Evolutionary conservation across 1,140 invertebrate species (phyloP).

Genomic region (Drosophila chauvacae): DNA sequence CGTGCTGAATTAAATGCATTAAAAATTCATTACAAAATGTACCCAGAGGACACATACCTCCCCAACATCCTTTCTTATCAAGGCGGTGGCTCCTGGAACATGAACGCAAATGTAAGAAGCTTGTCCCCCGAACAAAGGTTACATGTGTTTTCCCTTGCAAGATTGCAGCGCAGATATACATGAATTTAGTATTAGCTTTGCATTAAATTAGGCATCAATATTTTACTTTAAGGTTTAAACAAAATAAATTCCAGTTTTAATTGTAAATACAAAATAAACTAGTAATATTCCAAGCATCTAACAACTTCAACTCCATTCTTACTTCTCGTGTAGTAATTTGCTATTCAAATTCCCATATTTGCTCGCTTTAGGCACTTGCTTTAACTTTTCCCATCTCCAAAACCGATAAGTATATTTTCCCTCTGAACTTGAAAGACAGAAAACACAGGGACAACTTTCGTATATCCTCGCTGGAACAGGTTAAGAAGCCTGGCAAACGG

Average conservation of each 20-base stretch:
- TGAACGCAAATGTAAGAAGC: slow-evolving; percentile 57
- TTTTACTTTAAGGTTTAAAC: background rate
- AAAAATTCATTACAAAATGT: slow-evolving; percentile 74
- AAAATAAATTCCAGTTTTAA: background rate
- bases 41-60: slow-evolving; percentile 27
- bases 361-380: background rate
- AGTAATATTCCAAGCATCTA: background rate
- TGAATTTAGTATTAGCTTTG: background rate
- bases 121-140: slow-evolving; percentile 31
- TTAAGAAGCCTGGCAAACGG: slow-evolving; percentile 32
- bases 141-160: slow-evolving; percentile 29
- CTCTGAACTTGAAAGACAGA: background rate
- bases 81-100: slow-evolving; percentile 35
- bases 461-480: background rate
- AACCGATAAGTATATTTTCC: slow-evolving; percentile 10
- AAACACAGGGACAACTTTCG: slow-evolving; percentile 1
- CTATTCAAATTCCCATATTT: background rate
- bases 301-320: background rate
- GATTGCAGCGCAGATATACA: slow-evolving; percentile 5
- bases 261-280: background rate
- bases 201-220: background rate
- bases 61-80: background rate
- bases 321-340: background rate
- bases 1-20: slow-evolving; percentile 60
- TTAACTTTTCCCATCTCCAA: background rate